These are phyloP conservation scores for Synanthedon vespiformis DNA, from an alignment of 2,888 invertebrate species.

Conservation along the genomic window DNA sequence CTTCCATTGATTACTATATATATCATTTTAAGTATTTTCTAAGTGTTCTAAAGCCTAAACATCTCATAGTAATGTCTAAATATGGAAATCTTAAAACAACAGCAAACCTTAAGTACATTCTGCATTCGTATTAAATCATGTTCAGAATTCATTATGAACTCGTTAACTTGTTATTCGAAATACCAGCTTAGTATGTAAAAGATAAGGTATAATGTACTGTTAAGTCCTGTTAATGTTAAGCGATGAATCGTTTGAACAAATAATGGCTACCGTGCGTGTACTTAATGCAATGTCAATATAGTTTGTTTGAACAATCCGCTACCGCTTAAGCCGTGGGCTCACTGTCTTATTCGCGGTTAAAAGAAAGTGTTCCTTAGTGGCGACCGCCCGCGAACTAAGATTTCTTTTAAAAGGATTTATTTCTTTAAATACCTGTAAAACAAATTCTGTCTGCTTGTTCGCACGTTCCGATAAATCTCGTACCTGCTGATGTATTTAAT, in stretches of 20 bases:
- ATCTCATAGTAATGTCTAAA: neutral
- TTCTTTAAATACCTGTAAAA: too few relatives aligned
- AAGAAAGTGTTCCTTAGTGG: neutral
- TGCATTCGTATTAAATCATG: neutral
- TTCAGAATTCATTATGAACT: neutral
- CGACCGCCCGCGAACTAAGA: too few relatives aligned
- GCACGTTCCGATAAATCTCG: too few relatives aligned
- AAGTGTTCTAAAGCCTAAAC: too few relatives aligned
- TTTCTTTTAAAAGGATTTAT: too few relatives aligned
- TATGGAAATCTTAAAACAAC: neutral
- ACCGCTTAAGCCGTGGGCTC: constrained; percentile 16
- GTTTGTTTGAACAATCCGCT: constrained; percentile 13
- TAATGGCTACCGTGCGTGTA: constrained; percentile 23
- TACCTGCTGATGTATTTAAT: too few relatives aligned
- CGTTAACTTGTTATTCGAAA: neutral
- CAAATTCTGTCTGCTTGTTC: too few relatives aligned
- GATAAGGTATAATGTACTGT: neutral
- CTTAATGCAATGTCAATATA: constrained; percentile 34
- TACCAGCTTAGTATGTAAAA: neutral
- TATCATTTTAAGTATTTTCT: too few relatives aligned
- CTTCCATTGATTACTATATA: too few relatives aligned
- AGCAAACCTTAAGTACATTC: neutral
- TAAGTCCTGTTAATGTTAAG: neutral
- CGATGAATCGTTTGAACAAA: constrained; percentile 8
- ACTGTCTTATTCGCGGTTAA: constrained; percentile 17